phyloP scores from a whole-genome alignment of 2,888 invertebrate species.

The Leptopilina syphax region DNA sequence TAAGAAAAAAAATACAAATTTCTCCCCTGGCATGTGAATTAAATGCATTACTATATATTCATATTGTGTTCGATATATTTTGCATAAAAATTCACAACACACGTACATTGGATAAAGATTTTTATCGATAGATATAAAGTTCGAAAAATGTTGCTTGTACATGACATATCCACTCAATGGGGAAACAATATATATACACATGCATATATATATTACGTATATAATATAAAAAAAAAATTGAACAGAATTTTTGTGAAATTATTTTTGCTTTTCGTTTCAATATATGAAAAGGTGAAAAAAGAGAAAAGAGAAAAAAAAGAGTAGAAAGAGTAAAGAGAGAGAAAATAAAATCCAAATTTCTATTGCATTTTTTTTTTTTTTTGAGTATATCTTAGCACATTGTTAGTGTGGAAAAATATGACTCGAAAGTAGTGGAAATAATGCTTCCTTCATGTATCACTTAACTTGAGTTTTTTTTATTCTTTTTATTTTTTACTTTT shows the following conservation, averaged over 20 bases:
- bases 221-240: background rate
- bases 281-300: background rate
- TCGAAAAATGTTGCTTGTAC: slow-evolving; percentile 14
- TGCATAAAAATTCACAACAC: too few species aligned
- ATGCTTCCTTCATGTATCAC: slow-evolving; percentile 3
- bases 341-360: background rate
- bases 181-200: too few species aligned
- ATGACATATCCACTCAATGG: background rate
- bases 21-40: too few species aligned
- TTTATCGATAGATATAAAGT: background rate
- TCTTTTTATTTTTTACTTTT: background rate
- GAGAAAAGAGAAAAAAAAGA: background rate
- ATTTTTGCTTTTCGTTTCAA: background rate
- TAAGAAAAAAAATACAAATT: too few species aligned
- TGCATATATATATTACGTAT: too few species aligned
- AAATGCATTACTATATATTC: too few species aligned
- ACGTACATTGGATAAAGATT: background rate
- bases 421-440: slow-evolving; percentile 19
- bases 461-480: background rate
- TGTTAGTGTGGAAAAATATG: slow-evolving; percentile 26
- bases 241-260: background rate
- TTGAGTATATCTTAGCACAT: background rate
- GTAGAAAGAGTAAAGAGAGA: background rate
- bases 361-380: background rate
- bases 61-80: too few species aligned